Conservation (phyloP, 2,888 invertebrate species). For the Spilosoma lubricipeda region DNA sequence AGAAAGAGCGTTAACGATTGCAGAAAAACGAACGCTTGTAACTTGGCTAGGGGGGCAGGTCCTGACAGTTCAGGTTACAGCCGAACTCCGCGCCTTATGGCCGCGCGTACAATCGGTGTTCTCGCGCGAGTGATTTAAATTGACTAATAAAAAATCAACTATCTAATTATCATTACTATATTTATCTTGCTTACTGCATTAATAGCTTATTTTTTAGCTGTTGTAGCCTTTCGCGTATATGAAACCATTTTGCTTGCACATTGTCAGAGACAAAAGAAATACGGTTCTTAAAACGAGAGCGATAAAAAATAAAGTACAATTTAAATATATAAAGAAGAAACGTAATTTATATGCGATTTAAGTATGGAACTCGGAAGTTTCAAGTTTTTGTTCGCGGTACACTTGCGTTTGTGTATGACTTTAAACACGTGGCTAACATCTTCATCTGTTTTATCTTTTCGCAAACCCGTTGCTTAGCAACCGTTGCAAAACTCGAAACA, state of each 20-base stretch:
- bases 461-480: not conserved
- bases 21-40: too few relatives aligned
- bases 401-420: not conserved
- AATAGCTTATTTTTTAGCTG: not conserved
- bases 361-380: not conserved
- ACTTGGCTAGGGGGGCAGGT: too few relatives aligned
- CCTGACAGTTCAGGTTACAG: slow-evolving; percentile 14
- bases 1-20: too few relatives aligned
- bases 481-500: not conserved
- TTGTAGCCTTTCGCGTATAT: not conserved
- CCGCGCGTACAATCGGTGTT: slow-evolving; percentile 15
- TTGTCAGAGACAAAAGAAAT: not conserved
- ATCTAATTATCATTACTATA: too few relatives aligned
- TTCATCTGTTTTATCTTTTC: not conserved
- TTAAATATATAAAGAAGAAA: too few relatives aligned
- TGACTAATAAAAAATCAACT: too few relatives aligned
- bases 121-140: not conserved
- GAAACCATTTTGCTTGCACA: not conserved
- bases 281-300: not conserved
- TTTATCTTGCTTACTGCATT: not conserved
- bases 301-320: too few relatives aligned
- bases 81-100: slow-evolving; percentile 24
- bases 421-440: not conserved
- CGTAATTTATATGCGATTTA: too few relatives aligned
- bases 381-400: not conserved